Evolutionary conservation across 1,140 invertebrate genomes (phyloP).

Genomic region (Medauroidea extradentata): DNA sequence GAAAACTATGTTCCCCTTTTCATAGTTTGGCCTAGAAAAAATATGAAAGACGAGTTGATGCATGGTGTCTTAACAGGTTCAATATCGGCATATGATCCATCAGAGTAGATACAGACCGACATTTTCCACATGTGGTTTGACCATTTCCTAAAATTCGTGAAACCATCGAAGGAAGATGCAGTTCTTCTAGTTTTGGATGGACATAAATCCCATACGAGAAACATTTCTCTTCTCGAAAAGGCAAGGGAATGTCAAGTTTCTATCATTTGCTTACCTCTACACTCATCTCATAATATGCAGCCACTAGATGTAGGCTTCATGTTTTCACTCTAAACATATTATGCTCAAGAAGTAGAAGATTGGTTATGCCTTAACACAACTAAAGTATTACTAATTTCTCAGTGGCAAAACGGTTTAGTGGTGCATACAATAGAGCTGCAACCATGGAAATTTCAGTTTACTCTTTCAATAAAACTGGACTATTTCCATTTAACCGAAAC

Average conservation of each 20-base stretch:
- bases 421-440: not conserved
- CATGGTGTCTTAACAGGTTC: conserved; percentile 21
- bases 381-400: not conserved
- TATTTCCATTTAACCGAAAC: not conserved
- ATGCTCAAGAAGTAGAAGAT: conserved; percentile 26
- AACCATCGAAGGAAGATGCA: conserved; percentile 23
- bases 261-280: conserved; percentile 32
- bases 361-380: not conserved
- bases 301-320: conserved; percentile 40
- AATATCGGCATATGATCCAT: conserved; percentile 25
- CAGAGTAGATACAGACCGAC: conserved; percentile 35
- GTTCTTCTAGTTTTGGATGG: conserved; percentile 16
- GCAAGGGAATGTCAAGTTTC: conserved; percentile 22
- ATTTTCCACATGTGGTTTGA: conserved; percentile 37
- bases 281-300: conserved; percentile 40
- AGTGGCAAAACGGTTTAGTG: not conserved
- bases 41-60: conserved; percentile 19
- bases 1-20: too few species aligned
- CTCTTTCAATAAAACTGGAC: conserved; percentile 1
- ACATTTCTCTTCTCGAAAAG: conserved; percentile 18
- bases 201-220: conserved; percentile 1
- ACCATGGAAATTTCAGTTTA: not conserved
- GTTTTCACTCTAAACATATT: conserved; percentile 36
- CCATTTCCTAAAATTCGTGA: conserved; percentile 28
- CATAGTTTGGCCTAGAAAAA: conserved; percentile 35